Conservation (phyloP, 2,888 invertebrate genomes). For the Meloe dianella region DNA sequence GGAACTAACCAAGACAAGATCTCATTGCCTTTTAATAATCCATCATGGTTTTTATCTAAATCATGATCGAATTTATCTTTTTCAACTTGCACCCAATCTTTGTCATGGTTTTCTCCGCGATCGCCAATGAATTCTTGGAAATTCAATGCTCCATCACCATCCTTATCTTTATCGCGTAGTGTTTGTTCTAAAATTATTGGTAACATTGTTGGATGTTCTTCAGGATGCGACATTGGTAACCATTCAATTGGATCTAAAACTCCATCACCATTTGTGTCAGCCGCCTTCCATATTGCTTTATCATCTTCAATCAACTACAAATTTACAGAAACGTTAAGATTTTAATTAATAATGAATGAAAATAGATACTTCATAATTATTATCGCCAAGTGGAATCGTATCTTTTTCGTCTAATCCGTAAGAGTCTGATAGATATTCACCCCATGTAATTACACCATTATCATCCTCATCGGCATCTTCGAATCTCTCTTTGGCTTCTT, state of each 20-base stretch:
- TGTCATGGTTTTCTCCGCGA: slow-evolving; percentile 71
- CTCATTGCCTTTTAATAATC: slow-evolving; percentile 78
- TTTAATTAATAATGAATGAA: background rate
- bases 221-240: slow-evolving; percentile 89
- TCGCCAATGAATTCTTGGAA: slow-evolving; percentile 85
- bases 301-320: slow-evolving; percentile 76
- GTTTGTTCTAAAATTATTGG: slow-evolving; percentile 80
- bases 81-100: slow-evolving; percentile 74
- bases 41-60: slow-evolving; percentile 85
- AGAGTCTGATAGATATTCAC: slow-evolving; percentile 86
- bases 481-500: slow-evolving; percentile 85
- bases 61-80: slow-evolving; percentile 86
- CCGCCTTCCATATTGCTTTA: slow-evolving; percentile 81
- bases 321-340: too few species aligned
- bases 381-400: slow-evolving; percentile 42
- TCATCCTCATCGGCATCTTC: slow-evolving; percentile 84
- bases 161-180: slow-evolving; percentile 82
- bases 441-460: slow-evolving; percentile 85
- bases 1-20: slow-evolving; percentile 90
- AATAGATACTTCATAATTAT: slow-evolving; percentile 48
- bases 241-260: slow-evolving; percentile 79
- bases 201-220: slow-evolving; percentile 89
- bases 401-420: slow-evolving; percentile 73
- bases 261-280: slow-evolving; percentile 85
- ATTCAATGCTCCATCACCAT: slow-evolving; percentile 83